Conservation (phyloP, 1,140 invertebrate genomes). For the Lanistes nyassanus region DNA sequence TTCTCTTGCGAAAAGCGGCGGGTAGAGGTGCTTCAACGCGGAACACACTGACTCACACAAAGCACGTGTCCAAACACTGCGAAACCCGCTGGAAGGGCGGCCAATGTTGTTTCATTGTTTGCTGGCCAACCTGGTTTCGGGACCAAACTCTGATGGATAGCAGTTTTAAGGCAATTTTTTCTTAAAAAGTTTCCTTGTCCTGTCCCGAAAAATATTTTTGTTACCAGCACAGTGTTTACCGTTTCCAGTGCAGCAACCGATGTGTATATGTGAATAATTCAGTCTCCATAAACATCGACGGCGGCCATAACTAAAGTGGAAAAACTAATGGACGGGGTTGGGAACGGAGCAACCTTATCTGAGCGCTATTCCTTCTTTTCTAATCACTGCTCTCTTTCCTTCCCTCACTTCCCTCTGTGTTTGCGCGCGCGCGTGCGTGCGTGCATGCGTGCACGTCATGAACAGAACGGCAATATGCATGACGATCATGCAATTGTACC, state of each 20-base stretch:
- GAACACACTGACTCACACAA: too few species aligned
- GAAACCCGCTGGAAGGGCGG: too few species aligned
- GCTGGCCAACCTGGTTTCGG: background rate
- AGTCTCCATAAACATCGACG: constrained; percentile 16
- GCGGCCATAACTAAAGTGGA: background rate
- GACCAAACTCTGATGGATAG: background rate
- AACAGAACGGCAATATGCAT: too few species aligned
- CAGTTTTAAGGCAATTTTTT: too few species aligned
- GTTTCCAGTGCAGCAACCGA: background rate
- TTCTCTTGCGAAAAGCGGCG: too few species aligned
- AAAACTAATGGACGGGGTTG: constrained; percentile 2
- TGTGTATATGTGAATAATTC: constrained; percentile 12
- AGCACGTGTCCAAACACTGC: too few species aligned
- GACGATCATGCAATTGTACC: too few species aligned
- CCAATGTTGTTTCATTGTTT: constrained; percentile 7
- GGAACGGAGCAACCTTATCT: constrained; percentile 5
- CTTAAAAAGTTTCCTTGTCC: background rate
- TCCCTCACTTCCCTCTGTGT: background rate
- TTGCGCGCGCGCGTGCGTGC: background rate
- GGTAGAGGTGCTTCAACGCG: too few species aligned
- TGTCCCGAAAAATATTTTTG: background rate
- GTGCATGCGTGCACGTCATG: background rate
- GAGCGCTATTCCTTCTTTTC: background rate
- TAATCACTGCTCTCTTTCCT: background rate
- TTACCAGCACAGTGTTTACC: constrained; percentile 6